Evolutionary conservation across 2,113 vertebrate species (phyloP), one percentile per base, ranked within the genome.

Genomic region (Gallinago paraguaiae): DNA sequence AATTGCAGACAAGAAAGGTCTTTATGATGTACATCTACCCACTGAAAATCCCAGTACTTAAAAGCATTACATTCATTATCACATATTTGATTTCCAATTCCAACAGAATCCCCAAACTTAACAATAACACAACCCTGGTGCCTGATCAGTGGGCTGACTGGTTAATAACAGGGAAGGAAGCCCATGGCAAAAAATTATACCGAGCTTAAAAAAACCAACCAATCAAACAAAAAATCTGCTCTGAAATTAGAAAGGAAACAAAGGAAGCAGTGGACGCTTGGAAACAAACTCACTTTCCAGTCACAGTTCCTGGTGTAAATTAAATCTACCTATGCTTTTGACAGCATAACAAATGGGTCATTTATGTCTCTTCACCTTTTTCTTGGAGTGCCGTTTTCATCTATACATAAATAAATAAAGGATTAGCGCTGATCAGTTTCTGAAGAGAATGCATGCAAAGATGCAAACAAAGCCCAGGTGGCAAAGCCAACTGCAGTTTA

Each of bases 1-100:
- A 94, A 80, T 3, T n/a, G 57, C 24, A 10, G 57, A 89, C 53
- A 90, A 94, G 76, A 95, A 97, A 94, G 37, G 51, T 79, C 91
- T 94, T 92, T 64, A 45, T 16, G 37, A 72, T 87, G 82, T 63
- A 88, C 1, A 1, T 81, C 88, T 88, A 70, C 78, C 63, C 33
- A 85, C 74, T n/a, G 48, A 93, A 65, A 60, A 80, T 51, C 78
- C 75, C 33, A 70, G 41, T 17, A 56, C 67, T 92, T 65, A 45
- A 50, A 83, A 78, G 51, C 19, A 3, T 77, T 70, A 67, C 16
- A 71, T 43, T 91, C 19, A 37, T 69, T 80, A 89, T 81, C 83
- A 88, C 33, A 11, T 57, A 90, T 48, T 93, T 85, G 75, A 57
- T 82, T 92, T 71, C 39, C 37, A 69, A 69, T 71, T 94, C 59